Conservation (phyloP, 2,113 vertebrate genomes). For the Chrysochloris asiatica region DNA sequence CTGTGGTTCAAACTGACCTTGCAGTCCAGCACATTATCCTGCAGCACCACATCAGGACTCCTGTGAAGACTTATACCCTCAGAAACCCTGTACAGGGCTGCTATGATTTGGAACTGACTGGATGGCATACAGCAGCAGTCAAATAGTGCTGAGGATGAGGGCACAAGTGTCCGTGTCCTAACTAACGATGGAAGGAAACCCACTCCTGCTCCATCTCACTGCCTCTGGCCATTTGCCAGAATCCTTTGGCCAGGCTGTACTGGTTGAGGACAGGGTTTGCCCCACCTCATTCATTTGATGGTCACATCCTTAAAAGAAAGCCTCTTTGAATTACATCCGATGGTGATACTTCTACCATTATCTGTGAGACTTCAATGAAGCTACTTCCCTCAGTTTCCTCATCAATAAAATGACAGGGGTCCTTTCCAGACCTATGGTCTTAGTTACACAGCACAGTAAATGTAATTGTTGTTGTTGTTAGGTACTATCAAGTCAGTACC, state of each 20-base stretch:
- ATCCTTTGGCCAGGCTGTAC: not conserved
- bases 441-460: not conserved
- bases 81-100: not conserved
- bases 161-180: not conserved
- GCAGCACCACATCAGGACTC: too few species aligned
- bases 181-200: rapidly evolving
- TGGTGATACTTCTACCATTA: not conserved
- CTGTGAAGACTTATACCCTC: not conserved
- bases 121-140: not conserved
- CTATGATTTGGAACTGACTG: not conserved
- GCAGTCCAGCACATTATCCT: too few species aligned
- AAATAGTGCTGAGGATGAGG: not conserved
- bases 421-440: not conserved
- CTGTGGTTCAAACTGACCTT: too few species aligned
- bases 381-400: not conserved
- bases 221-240: not conserved
- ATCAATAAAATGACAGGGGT: not conserved
- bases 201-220: not conserved
- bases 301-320: not conserved
- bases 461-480: too few species aligned
- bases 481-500: too few species aligned
- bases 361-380: not conserved
- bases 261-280: not conserved
- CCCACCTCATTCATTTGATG: not conserved
- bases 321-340: not conserved